A percentile compares a stretch with the other conserved stretches of the same genome.
Evolutionary conservation across 2,888 invertebrate species (phyloP).

Genomic region (Nemapogon koenigi): DNA sequence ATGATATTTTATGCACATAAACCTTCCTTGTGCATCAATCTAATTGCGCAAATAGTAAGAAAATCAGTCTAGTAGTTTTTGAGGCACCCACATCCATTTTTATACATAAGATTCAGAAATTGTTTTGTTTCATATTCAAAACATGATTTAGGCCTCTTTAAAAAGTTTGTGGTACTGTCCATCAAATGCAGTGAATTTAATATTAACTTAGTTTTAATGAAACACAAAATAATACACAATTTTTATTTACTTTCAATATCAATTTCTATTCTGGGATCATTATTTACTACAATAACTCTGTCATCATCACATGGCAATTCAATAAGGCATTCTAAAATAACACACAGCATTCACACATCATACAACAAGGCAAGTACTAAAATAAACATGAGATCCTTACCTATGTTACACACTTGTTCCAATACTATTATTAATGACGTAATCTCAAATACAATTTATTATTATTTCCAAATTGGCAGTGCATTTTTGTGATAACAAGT

Average conservation of each 20-base stretch:
- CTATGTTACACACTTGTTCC: neutral
- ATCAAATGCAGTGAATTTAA: too few species aligned
- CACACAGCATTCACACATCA: conserved; percentile 23
- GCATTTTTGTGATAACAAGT: too few species aligned
- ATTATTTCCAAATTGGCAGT: conserved; percentile 3
- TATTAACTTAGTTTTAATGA: too few species aligned
- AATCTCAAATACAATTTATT: neutral
- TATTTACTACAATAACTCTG: conserved; percentile 50
- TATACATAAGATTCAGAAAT: too few species aligned
- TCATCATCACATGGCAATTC: conserved; percentile 51
- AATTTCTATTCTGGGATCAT: conserved; percentile 44
- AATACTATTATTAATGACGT: neutral
- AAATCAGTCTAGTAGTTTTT: too few species aligned
- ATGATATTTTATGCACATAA: too few species aligned
- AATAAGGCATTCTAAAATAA: conserved; percentile 43
- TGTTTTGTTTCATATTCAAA: too few species aligned
- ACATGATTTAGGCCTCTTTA: too few species aligned
- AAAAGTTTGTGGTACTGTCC: too few species aligned
- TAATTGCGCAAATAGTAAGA: too few species aligned
- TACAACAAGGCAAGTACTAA: conserved; percentile 28
- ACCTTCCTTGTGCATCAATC: too few species aligned
- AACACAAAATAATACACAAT: neutral
- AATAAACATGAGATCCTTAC: conserved; percentile 13
- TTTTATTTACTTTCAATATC: conserved; percentile 30
- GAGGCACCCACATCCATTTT: too few species aligned